Evolutionary conservation across 2,888 invertebrate species (phyloP).

Genomic region (Belgica antarctica): DNA sequence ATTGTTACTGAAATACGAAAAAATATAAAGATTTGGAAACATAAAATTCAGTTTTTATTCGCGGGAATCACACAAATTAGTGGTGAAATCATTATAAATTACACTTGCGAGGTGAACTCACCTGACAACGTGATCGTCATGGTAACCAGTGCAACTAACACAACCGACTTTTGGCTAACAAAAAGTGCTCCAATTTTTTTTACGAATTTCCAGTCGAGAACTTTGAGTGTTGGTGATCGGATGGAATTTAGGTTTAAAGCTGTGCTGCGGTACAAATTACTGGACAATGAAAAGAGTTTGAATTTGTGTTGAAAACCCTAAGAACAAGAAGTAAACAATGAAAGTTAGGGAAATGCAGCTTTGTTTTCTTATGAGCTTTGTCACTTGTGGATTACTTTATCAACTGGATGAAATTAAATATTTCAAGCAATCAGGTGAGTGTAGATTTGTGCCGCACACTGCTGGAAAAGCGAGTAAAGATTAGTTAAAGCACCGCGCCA

Average conservation of each 20-base stretch:
- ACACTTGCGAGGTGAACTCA: background rate
- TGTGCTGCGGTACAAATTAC: too few relatives aligned
- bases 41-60: too few relatives aligned
- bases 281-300: too few relatives aligned
- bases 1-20: too few relatives aligned
- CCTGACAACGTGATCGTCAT: conserved; percentile 24
- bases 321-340: background rate
- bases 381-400: conserved; percentile 18
- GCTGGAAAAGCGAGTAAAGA: too few relatives aligned
- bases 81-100: background rate
- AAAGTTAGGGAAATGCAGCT: background rate
- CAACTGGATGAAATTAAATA: background rate
- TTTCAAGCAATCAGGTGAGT: background rate
- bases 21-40: too few relatives aligned
- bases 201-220: conserved; percentile 23
- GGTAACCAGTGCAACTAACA: conserved; percentile 30
- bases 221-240: conserved; percentile 18
- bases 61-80: too few relatives aligned
- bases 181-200: conserved; percentile 24
- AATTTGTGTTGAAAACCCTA: background rate
- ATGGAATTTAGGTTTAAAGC: background rate
- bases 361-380: background rate
- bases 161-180: background rate
- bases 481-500: too few relatives aligned
- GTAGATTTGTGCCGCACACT: background rate